Conservation (phyloP, 2,888 invertebrate species). For the Calameuta idolon region DNA sequence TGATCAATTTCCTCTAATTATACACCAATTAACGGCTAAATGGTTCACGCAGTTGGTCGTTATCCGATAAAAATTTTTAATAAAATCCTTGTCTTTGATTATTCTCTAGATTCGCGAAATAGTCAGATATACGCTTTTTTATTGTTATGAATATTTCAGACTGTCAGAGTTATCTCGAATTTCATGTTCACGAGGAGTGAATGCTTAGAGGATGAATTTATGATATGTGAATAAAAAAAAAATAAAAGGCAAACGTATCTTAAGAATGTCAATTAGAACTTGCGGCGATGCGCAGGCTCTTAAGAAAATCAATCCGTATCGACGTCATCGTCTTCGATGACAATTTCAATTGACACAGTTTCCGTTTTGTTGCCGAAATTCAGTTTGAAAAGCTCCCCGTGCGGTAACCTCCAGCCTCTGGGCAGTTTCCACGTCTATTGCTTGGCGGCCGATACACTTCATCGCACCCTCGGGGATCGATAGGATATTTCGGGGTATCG, state of each 20-base stretch:
- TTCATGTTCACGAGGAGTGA: neutral
- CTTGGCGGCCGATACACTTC: constrained; percentile 18
- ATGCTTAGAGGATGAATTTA: neutral
- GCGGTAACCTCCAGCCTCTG: neutral
- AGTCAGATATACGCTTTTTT: too few relatives aligned
- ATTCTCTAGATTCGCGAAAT: too few relatives aligned
- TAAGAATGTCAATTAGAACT: neutral
- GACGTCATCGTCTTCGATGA: neutral
- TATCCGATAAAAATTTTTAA: neutral
- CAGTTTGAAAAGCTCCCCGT: neutral
- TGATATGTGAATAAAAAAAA: neutral
- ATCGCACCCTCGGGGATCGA: constrained; percentile 15
- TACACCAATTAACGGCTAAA: neutral
- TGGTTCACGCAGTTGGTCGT: neutral
- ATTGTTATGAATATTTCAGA: neutral
- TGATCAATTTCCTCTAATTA: neutral
- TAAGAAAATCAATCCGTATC: neutral
- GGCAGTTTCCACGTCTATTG: constrained; percentile 2
- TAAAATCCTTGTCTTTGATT: too few relatives aligned
- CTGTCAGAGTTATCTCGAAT: neutral
- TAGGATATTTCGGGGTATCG: constrained; percentile 21
- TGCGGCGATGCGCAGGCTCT: neutral
- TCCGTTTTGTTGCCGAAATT: neutral
- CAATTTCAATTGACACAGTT: neutral
- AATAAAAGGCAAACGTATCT: neutral